phyloP scores from a whole-genome alignment of 2,888 invertebrate genomes.

The Gortyna flavago region DNA sequence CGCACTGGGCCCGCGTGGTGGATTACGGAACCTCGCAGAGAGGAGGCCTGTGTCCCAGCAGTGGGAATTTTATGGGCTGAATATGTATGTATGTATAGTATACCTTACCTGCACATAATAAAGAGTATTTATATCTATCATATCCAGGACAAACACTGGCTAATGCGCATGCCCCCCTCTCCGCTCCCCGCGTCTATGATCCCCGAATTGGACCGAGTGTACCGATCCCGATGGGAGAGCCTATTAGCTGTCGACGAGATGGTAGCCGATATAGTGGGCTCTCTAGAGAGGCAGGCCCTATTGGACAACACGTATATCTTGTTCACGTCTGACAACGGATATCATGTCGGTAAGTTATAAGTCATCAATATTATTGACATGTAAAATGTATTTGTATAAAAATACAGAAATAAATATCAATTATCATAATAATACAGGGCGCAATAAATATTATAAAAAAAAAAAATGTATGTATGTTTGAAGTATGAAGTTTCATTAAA shows the following conservation, averaged over 20 bases:
- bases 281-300: slow-evolving; percentile 88
- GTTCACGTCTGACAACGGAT: slow-evolving; percentile 97
- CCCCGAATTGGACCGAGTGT: slow-evolving; percentile 92
- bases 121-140: neutral
- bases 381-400: too few relatives aligned
- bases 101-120: too few relatives aligned
- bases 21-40: too few relatives aligned
- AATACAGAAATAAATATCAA: too few relatives aligned
- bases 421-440: too few relatives aligned
- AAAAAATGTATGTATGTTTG: too few relatives aligned
- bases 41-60: too few relatives aligned
- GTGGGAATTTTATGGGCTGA: too few relatives aligned
- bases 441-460: too few relatives aligned
- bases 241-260: slow-evolving; percentile 96
- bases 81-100: too few relatives aligned
- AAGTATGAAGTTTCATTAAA: too few relatives aligned
- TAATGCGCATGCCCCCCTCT: slow-evolving; percentile 92
- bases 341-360: slow-evolving; percentile 94
- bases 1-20: too few relatives aligned
- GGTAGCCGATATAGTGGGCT: slow-evolving; percentile 91
- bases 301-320: slow-evolving; percentile 94
- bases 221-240: slow-evolving; percentile 94
- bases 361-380: neutral
- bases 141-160: slow-evolving; percentile 94
- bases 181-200: slow-evolving; percentile 91